phyloP scores from a whole-genome alignment of 2,797 vertebrate genomes.

The Alosa sapidissima region DNA sequence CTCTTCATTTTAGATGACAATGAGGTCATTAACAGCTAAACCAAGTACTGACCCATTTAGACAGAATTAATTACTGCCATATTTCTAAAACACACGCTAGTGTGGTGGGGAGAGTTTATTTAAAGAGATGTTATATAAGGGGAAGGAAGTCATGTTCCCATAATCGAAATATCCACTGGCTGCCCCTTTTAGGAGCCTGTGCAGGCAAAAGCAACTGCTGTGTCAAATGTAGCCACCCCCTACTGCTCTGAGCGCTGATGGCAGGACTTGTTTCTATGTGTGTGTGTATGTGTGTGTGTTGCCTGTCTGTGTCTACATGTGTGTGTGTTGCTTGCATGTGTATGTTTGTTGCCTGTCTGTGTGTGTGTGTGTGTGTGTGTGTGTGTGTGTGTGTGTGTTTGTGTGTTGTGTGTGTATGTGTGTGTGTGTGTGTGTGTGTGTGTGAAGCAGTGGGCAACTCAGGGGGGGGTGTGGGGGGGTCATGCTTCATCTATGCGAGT shows the following conservation, averaged over 20 bases:
- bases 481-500: conserved; percentile 1
- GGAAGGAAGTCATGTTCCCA: conserved; percentile 7
- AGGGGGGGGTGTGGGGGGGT: not conserved
- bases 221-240: not conserved
- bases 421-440: not conserved
- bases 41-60: conserved; percentile 19
- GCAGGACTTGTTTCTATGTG: not conserved
- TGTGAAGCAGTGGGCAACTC: not conserved
- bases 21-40: conserved; percentile 26
- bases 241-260: not conserved
- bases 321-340: not conserved
- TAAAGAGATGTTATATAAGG: conserved; percentile 18
- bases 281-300: not conserved
- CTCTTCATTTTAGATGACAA: conserved; percentile 36
- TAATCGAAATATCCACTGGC: not conserved
- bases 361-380: not conserved
- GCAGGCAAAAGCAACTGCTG: not conserved
- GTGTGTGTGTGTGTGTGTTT: not conserved
- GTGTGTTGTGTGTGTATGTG: not conserved
- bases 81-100: conserved; percentile 25
- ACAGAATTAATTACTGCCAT: conserved; percentile 26
- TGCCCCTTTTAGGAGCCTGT: not conserved
- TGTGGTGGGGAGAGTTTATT: conserved; percentile 5
- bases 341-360: not conserved
- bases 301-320: not conserved